Evolutionary conservation across 2,113 vertebrate genomes (phyloP).

Genomic region (Salvelinus namaycush): DNA sequence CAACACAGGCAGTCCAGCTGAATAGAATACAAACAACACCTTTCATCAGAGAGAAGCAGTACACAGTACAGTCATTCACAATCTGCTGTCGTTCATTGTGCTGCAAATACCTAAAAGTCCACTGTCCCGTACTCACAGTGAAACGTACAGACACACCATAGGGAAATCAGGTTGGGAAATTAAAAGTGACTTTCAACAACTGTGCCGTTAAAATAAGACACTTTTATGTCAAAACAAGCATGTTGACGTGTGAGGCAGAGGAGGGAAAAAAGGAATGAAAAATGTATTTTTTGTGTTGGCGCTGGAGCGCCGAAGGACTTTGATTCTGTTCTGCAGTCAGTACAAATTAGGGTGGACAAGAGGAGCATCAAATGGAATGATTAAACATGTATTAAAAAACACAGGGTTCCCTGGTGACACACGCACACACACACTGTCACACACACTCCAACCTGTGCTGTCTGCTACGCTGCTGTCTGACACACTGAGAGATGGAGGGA

Average conservation of each 20-base stretch:
- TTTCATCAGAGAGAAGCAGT: no score
- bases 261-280: constrained; percentile 38
- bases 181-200: constrained; percentile 65
- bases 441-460: constrained; percentile 44
- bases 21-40: no score
- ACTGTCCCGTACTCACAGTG: neutral
- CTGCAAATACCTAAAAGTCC: no score
- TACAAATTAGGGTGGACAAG: constrained; percentile 74
- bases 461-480: constrained; percentile 49
- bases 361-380: constrained; percentile 71
- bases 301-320: constrained; percentile 60
- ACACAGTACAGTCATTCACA: no score
- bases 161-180: constrained; percentile 58
- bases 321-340: constrained; percentile 75
- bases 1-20: no score
- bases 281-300: constrained; percentile 59
- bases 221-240: constrained; percentile 71
- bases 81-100: no score
- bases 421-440: constrained; percentile 16
- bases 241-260: constrained; percentile 44
- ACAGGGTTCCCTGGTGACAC: constrained; percentile 69
- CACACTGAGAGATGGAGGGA: constrained; percentile 48
- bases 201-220: constrained; percentile 53
- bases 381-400: constrained; percentile 77
- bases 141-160: neutral